Evolutionary conservation across 23 tunicate species (phyloP).

Genomic region (Trididemnum miniatum): DNA sequence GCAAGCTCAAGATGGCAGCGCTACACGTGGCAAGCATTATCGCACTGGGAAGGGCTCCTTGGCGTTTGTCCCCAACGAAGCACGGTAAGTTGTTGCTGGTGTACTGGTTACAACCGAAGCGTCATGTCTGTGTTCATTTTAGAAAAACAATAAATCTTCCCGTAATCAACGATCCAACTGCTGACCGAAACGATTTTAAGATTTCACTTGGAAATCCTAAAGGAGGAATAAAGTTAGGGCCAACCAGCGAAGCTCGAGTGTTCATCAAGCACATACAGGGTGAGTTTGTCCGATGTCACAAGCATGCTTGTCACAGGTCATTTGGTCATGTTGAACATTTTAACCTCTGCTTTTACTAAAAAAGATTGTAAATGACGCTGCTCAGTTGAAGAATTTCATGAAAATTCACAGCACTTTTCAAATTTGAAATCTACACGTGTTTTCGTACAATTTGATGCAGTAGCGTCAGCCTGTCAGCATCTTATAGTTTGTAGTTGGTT

Average conservation of each 20-base stretch:
- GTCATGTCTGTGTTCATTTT: background rate
- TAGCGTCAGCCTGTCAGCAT: too few relatives aligned
- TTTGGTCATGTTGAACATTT: too few relatives aligned
- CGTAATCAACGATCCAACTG: conserved; percentile 85
- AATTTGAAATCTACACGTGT: too few relatives aligned
- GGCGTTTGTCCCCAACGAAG: conserved; percentile 66
- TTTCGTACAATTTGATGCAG: too few relatives aligned
- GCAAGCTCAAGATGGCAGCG: conserved; percentile 84
- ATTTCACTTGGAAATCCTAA: conserved; percentile 54
- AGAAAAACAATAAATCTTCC: conserved; percentile 83
- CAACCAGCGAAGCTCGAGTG: conserved; percentile 41
- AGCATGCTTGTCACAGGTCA: too few relatives aligned
- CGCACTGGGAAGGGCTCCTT: conserved; percentile 70
- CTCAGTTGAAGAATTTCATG: too few relatives aligned
- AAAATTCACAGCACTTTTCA: too few relatives aligned
- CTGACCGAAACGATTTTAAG: conserved; percentile 73
- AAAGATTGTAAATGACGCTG: too few relatives aligned
- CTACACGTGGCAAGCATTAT: conserved; percentile 88
- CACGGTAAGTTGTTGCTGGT: conserved; percentile 33
- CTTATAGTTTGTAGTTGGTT: too few relatives aligned
- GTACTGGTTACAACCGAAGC: too few relatives aligned
- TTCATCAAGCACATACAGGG: conserved; percentile 76
- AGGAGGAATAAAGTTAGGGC: conserved; percentile 80
- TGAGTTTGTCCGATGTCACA: background rate
- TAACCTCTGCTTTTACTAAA: too few relatives aligned